phyloP scores from a whole-genome alignment of 2,797 vertebrate genomes.

The Cephalopachus bancanus region DNA sequence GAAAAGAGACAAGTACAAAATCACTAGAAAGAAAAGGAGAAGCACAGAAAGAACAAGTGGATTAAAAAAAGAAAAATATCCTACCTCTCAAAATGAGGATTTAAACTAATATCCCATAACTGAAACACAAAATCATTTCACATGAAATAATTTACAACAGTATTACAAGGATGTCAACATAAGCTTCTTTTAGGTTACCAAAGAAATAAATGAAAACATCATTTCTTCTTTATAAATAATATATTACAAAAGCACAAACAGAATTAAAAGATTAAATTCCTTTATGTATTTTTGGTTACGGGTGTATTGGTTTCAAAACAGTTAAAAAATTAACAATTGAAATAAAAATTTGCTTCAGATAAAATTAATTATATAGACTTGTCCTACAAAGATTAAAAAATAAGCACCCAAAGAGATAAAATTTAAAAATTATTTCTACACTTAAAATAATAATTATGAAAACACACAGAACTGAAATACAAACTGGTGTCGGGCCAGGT shows the following conservation, averaged over 20 bases:
- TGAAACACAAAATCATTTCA: not conserved
- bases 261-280: not conserved
- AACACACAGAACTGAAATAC: not conserved
- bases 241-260: not conserved
- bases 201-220: not conserved
- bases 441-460: constrained; percentile 12
- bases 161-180: not conserved
- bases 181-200: not conserved
- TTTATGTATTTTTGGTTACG: not conserved
- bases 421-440: not conserved
- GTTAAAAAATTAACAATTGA: not conserved
- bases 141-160: not conserved
- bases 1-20: not conserved
- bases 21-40: not conserved
- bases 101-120: not conserved
- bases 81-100: not conserved
- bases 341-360: not conserved
- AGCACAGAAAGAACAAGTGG: not conserved
- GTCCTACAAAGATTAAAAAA: not conserved
- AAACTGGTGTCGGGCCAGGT: not conserved
- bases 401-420: not conserved
- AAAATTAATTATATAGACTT: not conserved
- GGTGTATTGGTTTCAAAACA: too few species aligned
- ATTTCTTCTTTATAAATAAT: not conserved
- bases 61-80: not conserved